Conservation (phyloP, 2,113 vertebrate genomes). For the Furnarius figulus region DNA sequence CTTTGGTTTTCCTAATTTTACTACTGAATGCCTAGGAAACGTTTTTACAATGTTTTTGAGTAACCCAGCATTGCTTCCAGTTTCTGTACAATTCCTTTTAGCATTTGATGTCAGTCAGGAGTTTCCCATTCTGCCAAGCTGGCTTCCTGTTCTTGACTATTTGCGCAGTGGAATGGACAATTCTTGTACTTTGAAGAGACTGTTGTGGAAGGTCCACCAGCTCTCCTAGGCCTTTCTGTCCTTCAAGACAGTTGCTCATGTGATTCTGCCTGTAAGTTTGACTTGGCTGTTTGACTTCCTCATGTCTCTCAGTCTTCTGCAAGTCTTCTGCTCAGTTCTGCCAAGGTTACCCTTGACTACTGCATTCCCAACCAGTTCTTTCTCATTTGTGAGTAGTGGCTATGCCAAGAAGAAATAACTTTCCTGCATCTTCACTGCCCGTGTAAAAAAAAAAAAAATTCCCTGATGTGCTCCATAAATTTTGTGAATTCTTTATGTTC, state of each 20-base stretch:
- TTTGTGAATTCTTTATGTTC: background rate
- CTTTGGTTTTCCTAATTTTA: background rate
- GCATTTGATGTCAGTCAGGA: background rate
- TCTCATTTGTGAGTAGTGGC: background rate
- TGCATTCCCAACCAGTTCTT: background rate
- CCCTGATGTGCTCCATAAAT: background rate
- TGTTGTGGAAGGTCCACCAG: background rate
- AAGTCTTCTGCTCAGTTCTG: background rate
- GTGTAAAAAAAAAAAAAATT: background rate
- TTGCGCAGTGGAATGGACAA: background rate
- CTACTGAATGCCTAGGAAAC: background rate
- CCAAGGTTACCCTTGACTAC: background rate
- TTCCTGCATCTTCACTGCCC: background rate
- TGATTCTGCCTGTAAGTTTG: background rate
- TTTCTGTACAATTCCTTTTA: background rate
- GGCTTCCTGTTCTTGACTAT: background rate
- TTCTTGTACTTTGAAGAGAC: background rate
- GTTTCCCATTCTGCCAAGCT: background rate
- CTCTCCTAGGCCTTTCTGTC: background rate
- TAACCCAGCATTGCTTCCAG: background rate
- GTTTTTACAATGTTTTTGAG: background rate
- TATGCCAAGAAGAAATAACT: background rate
- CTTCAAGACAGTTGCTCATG: background rate
- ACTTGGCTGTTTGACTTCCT: background rate
- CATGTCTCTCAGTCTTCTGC: background rate